A percentile compares a stretch with the other conserved stretches of the same genome.
Conservation (phyloP, 2,113 vertebrate species). For the Cairina moschata region DNA sequence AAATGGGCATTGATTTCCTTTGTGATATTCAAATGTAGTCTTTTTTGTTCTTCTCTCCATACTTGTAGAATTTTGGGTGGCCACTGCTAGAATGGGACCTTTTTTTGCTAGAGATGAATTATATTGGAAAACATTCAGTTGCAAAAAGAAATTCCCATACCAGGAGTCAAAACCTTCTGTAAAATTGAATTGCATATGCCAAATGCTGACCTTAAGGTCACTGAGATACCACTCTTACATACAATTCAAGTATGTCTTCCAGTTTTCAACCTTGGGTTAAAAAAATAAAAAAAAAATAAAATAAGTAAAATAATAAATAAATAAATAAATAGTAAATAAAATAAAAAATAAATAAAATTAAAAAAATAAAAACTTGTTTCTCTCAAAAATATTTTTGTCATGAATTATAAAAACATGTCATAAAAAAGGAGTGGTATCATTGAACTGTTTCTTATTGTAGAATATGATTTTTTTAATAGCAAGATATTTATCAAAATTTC, state of each 20-base stretch:
- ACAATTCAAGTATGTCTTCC: neutral
- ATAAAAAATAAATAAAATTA: too few relatives aligned
- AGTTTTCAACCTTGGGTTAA: neutral
- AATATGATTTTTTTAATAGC: neutral
- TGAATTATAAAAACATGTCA: neutral
- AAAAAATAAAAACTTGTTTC: neutral
- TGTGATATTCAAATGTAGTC: neutral
- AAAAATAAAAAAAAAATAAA: neutral
- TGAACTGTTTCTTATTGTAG: neutral
- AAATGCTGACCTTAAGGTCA: neutral
- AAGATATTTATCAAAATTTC: neutral
- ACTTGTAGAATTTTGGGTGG: neutral
- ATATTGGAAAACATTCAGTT: neutral
- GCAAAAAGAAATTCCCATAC: neutral
- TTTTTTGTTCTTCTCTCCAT: neutral
- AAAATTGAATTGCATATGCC: neutral
- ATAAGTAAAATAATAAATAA: too few relatives aligned
- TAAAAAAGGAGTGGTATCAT: fast-evolving
- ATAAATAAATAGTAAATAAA: too few relatives aligned
- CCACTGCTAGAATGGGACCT: neutral
- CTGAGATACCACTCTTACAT: neutral
- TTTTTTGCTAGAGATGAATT: neutral
- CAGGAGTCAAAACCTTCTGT: neutral
- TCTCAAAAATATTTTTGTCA: neutral
- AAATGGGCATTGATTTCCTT: neutral